Percentiles rank a stretch among this genome's conserved stretches.
phyloP scores from a whole-genome alignment of 1,140 invertebrate species.

The Drosophila bocki region DNA sequence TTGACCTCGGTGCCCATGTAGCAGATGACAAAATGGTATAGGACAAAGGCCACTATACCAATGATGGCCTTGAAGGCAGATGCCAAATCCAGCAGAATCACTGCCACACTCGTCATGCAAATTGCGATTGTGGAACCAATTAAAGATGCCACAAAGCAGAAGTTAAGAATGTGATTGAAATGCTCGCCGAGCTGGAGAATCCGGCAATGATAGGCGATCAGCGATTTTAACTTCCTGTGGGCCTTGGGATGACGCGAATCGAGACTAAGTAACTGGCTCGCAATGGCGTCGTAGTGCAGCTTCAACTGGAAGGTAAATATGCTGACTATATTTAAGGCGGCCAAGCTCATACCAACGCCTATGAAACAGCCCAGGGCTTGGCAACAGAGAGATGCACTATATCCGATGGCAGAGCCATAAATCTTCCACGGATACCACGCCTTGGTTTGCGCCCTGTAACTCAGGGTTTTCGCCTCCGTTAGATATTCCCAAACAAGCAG shows the following conservation, averaged over 20 bases:
- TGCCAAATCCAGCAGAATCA: slow-evolving; percentile 58
- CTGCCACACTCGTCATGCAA: slow-evolving; percentile 66
- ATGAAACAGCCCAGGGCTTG: slow-evolving; percentile 44
- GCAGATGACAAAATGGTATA: slow-evolving; percentile 52
- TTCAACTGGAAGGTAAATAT: slow-evolving; percentile 68
- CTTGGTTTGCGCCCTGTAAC: slow-evolving; percentile 59
- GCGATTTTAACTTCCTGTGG: slow-evolving; percentile 38
- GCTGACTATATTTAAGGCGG: slow-evolving; percentile 51
- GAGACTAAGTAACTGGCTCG: slow-evolving; percentile 24
- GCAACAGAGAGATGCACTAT: slow-evolving; percentile 26
- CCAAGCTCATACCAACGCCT: slow-evolving; percentile 59
- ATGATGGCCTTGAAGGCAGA: slow-evolving; percentile 53
- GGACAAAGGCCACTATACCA: slow-evolving; percentile 51
- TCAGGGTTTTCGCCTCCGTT: slow-evolving; percentile 5
- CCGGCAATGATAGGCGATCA: slow-evolving; percentile 57
- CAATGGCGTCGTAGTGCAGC: slow-evolving; percentile 68
- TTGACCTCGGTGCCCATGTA: slow-evolving; percentile 56
- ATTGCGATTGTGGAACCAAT: slow-evolving; percentile 67
- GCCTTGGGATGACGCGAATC: slow-evolving; percentile 48
- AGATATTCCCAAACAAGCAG: slow-evolving; percentile 44
- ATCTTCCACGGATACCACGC: slow-evolving; percentile 75
- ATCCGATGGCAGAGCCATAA: slow-evolving; percentile 15
- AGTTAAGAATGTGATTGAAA: slow-evolving; percentile 62
- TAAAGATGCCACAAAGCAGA: slow-evolving; percentile 54
- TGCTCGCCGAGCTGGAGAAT: slow-evolving; percentile 43